Evolutionary conservation across 2,797 vertebrate species (phyloP).

Genomic region (Galagoides demidoff): DNA sequence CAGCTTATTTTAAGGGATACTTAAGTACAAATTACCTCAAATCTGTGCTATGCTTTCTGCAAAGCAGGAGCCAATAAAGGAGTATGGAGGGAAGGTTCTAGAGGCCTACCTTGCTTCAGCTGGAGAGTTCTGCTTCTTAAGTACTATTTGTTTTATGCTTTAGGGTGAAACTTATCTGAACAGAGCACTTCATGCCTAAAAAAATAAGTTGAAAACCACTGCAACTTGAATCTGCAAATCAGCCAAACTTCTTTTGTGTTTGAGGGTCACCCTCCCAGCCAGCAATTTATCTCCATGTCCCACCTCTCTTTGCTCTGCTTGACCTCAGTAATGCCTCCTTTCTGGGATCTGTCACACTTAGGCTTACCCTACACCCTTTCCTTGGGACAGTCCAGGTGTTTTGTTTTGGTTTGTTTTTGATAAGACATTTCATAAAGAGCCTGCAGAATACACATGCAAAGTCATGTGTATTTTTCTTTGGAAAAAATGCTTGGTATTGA

Average conservation of each 20-base stretch:
- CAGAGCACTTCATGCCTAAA: not conserved
- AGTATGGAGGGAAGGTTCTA: not conserved
- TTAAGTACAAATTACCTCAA: constrained; percentile 39
- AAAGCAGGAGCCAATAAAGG: not conserved
- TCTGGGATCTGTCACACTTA: not conserved
- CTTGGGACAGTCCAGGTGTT: not conserved
- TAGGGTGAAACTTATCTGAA: constrained; percentile 16
- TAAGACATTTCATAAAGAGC: constrained; percentile 30
- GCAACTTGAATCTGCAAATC: constrained; percentile 30
- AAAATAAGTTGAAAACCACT: constrained; percentile 33
- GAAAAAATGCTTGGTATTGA: not conserved
- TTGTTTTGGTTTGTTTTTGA: not conserved
- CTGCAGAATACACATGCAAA: not conserved
- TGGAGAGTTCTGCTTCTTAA: not conserved
- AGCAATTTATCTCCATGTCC: not conserved
- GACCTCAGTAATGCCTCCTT: not conserved
- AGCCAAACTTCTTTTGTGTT: not conserved
- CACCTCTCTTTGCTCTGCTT: not conserved
- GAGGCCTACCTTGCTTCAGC: not conserved
- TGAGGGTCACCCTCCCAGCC: not conserved
- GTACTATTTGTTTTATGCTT: constrained; percentile 21
- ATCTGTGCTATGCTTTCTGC: not conserved
- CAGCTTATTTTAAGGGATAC: constrained; percentile 40
- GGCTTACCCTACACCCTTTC: not conserved
- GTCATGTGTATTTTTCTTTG: not conserved